These are phyloP conservation scores for Muntiacus reevesi DNA, from an alignment of 2,113 vertebrate species.

Conservation along the genomic window DNA sequence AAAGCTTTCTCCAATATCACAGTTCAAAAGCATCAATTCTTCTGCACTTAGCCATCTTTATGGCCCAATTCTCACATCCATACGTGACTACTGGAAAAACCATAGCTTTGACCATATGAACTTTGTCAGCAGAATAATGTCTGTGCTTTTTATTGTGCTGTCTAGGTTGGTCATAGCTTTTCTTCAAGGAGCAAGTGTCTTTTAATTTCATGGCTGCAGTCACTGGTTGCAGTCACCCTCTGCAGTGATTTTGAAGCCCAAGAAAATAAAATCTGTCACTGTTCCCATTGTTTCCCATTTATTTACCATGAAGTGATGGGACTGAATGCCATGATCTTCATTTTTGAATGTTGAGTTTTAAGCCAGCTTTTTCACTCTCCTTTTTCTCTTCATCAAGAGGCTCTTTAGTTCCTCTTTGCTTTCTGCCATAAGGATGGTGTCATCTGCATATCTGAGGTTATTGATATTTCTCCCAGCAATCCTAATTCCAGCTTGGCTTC, in stretches of 20 bases:
- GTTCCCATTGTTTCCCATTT: neutral
- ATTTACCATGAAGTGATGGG: neutral
- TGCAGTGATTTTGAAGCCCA: neutral
- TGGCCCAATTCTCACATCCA: neutral
- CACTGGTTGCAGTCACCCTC: neutral
- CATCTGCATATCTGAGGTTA: neutral
- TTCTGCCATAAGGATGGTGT: neutral
- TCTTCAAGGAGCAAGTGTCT: neutral
- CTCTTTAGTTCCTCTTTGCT: neutral
- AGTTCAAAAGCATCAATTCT: neutral
- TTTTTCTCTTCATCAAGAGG: neutral
- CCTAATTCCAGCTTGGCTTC: neutral
- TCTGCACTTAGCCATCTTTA: too few species aligned
- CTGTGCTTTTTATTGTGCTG: neutral
- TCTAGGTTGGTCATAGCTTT: neutral
- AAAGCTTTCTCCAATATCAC: neutral
- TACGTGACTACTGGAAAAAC: neutral
- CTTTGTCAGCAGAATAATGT: neutral
- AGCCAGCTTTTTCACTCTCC: neutral
- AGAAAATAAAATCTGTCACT: neutral
- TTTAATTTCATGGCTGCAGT: neutral
- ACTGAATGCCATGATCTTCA: neutral
- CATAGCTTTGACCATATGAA: neutral
- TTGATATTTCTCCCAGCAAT: neutral
- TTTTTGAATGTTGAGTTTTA: neutral